Conservation (phyloP, 1,140 invertebrate genomes). For the Pararge aegeria region DNA sequence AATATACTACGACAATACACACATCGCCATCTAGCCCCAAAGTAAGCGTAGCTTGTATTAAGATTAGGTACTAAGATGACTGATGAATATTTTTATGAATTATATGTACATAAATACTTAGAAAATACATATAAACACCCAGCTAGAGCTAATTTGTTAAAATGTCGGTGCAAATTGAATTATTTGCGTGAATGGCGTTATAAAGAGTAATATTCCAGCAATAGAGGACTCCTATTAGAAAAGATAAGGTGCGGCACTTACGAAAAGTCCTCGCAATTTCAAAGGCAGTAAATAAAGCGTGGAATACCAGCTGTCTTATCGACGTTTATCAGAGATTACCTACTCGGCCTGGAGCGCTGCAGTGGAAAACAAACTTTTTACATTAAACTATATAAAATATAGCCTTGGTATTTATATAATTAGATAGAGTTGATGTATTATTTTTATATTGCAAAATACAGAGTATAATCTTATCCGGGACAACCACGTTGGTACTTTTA, state of each 20-base stretch:
- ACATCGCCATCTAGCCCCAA: no score
- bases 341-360: not conserved
- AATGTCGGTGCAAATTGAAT: not conserved
- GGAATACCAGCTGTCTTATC: conserved; percentile 20
- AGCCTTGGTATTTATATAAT: not conserved
- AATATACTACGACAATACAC: no score
- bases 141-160: not conserved
- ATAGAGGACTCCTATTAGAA: conserved; percentile 5
- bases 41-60: no score
- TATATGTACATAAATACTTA: no score
- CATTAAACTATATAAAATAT: not conserved
- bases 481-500: no score
- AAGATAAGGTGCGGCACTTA: conserved; percentile 19
- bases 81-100: no score
- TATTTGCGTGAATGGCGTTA: not conserved
- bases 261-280: conserved; percentile 16
- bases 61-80: no score
- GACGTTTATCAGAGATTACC: conserved; percentile 23
- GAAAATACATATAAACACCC: no score
- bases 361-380: conserved; percentile 6
- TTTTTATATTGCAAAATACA: no score
- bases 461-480: no score
- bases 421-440: no score
- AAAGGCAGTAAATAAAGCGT: conserved; percentile 21
- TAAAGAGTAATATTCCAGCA: not conserved